Conservation (phyloP, 2,113 vertebrate species). For the Brienomyrus longianalis region DNA sequence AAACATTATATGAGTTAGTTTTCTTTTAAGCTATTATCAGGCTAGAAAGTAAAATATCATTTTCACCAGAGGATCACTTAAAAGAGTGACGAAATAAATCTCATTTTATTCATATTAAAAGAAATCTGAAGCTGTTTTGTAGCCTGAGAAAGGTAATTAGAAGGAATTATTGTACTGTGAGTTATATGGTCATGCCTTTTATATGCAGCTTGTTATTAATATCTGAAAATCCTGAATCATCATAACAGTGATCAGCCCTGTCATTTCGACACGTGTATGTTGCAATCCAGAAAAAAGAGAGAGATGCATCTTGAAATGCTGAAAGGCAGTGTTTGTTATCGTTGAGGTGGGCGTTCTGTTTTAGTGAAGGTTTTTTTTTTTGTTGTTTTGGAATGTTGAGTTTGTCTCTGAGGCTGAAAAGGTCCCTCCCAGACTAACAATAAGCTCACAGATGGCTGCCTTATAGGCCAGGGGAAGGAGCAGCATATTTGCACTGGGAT, state of each 20-base stretch:
- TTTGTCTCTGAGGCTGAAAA: conserved; percentile 65
- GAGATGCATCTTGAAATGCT: neutral
- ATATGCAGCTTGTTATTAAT: neutral
- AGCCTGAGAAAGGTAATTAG: neutral
- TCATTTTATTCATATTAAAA: neutral
- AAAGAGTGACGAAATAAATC: neutral
- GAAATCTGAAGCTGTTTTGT: neutral
- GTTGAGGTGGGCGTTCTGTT: conserved; percentile 33
- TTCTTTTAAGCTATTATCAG: neutral
- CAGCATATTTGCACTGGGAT: conserved; percentile 59
- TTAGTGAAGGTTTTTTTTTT: conserved; percentile 36
- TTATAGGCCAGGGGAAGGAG: conserved; percentile 55
- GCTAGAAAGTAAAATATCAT: neutral
- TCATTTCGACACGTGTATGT: neutral
- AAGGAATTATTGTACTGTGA: neutral
- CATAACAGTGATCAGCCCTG: neutral
- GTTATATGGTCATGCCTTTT: neutral
- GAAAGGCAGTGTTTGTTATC: conserved; percentile 36
- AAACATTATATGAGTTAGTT: neutral
- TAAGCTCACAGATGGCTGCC: conserved; percentile 67
- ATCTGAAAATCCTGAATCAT: neutral
- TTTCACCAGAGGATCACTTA: neutral
- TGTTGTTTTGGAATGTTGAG: conserved; percentile 64
- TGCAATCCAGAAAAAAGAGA: neutral
- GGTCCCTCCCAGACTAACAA: conserved; percentile 58